These are phyloP conservation scores for Stenodema calcarata DNA, from an alignment of 2,888 invertebrate genomes.

Conservation along the genomic window DNA sequence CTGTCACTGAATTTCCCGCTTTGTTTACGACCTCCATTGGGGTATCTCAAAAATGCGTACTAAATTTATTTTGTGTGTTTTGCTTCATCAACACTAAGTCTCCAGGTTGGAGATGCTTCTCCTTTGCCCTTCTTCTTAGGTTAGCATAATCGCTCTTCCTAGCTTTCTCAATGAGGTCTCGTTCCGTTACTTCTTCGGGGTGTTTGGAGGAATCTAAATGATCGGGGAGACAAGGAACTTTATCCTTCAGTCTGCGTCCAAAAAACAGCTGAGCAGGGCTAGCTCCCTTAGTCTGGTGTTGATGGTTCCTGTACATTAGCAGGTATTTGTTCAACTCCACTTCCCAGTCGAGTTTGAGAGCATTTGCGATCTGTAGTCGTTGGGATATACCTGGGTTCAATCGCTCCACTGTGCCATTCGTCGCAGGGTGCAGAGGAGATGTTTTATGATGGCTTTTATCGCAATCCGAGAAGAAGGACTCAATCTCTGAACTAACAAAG, in stretches of 20 bases:
- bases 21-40: no score
- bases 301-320: neutral
- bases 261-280: slow-evolving; percentile 14
- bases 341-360: slow-evolving; percentile 1
- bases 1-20: no score
- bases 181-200: no score
- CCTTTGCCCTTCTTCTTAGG: neutral
- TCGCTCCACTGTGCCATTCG: slow-evolving; percentile 37
- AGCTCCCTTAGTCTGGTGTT: slow-evolving; percentile 5
- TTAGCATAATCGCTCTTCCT: neutral
- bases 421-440: slow-evolving; percentile 54
- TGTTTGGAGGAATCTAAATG: neutral
- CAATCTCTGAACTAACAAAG: slow-evolving; percentile 14
- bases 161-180: neutral
- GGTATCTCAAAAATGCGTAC: no score
- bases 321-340: slow-evolving; percentile 21
- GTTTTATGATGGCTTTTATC: neutral
- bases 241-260: slow-evolving; percentile 1
- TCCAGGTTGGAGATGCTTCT: neutral
- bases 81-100: no score
- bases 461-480: neutral
- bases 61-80: no score
- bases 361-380: slow-evolving; percentile 19
- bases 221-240: neutral
- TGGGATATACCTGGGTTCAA: neutral